Evolutionary conservation across 2,113 vertebrate genomes (phyloP).

Genomic region (Burhinus bistriatus): DNA sequence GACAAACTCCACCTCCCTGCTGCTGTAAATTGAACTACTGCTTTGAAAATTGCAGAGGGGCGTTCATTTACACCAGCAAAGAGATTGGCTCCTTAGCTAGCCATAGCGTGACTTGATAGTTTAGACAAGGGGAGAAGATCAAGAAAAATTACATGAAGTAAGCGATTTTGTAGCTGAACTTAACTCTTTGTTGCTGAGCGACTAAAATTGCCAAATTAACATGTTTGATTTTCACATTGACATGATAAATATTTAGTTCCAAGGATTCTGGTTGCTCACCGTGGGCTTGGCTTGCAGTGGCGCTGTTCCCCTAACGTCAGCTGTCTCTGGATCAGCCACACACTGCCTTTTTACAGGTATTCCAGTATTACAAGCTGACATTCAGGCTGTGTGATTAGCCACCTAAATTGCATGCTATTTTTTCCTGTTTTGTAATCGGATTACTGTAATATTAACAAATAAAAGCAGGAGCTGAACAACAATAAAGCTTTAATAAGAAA

Average conservation of each 20-base stretch:
- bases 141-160: not conserved
- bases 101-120: not conserved
- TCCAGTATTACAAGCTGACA: not conserved
- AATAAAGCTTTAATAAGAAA: not conserved
- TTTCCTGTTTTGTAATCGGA: not conserved
- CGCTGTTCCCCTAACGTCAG: not conserved
- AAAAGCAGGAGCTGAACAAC: constrained; percentile 14
- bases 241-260: not conserved
- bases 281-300: not conserved
- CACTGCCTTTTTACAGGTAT: not conserved
- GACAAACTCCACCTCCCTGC: not conserved
- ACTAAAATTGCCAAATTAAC: not conserved
- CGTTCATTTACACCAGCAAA: not conserved
- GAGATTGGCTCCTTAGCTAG: not conserved
- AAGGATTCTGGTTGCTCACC: not conserved
- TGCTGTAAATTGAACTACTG: not conserved
- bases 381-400: not conserved
- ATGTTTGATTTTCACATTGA: rapidly evolving
- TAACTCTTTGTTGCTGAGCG: not conserved
- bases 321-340: not conserved
- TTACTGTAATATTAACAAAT: constrained; percentile 16
- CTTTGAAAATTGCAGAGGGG: not conserved
- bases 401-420: not conserved
- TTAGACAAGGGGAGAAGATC: not conserved
- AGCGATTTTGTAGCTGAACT: not conserved